A percentile compares a stretch with the other conserved stretches of the same genome.
phyloP scores from a whole-genome alignment of 2,888 invertebrate genomes.

The Alloscopus bannaensis region DNA sequence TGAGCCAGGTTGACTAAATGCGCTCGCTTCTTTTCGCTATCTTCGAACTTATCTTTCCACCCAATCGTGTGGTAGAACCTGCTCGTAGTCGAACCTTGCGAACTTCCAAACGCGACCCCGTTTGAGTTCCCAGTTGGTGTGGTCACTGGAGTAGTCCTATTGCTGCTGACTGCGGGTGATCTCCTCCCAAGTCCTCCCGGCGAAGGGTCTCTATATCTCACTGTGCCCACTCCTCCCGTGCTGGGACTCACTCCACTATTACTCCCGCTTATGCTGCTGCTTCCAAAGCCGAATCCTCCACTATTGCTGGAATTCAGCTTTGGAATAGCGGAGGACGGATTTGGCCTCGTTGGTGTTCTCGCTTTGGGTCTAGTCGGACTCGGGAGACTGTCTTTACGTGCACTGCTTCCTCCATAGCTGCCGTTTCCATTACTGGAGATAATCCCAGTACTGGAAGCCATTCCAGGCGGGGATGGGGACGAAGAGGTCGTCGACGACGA shows the following conservation, averaged over 20 bases:
- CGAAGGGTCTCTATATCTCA: conserved; percentile 38
- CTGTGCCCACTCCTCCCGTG: not conserved
- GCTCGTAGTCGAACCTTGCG: conserved; percentile 9
- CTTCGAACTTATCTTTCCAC: conserved; percentile 84
- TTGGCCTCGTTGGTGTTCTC: conserved; percentile 37
- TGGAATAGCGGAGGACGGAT: conserved; percentile 44
- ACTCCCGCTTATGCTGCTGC: too few relatives aligned
- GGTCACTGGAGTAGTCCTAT: conserved; percentile 23
- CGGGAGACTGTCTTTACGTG: not conserved
- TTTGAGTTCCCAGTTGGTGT: conserved; percentile 41
- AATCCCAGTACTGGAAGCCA: too few relatives aligned
- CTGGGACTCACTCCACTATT: too few relatives aligned
- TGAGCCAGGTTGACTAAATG: conserved; percentile 82
- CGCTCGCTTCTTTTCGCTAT: conserved; percentile 83
- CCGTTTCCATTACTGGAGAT: not conserved
- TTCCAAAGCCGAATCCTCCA: conserved; percentile 18
- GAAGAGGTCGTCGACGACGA: conserved; percentile 2
- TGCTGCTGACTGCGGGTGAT: conserved; percentile 7
- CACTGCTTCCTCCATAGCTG: conserved; percentile 22
- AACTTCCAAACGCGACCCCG: conserved; percentile 47
- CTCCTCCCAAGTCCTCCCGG: conserved; percentile 30
- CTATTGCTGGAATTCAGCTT: conserved; percentile 29
- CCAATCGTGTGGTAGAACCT: conserved; percentile 66
- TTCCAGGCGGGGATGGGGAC: conserved; percentile 29
- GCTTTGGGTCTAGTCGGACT: conserved; percentile 44